A percentile compares a stretch with the other conserved stretches of the same genome.
These are phyloP conservation scores for Stegana nigrithorax DNA, from an alignment of 2,888 invertebrate genomes.

Conservation along the genomic window DNA sequence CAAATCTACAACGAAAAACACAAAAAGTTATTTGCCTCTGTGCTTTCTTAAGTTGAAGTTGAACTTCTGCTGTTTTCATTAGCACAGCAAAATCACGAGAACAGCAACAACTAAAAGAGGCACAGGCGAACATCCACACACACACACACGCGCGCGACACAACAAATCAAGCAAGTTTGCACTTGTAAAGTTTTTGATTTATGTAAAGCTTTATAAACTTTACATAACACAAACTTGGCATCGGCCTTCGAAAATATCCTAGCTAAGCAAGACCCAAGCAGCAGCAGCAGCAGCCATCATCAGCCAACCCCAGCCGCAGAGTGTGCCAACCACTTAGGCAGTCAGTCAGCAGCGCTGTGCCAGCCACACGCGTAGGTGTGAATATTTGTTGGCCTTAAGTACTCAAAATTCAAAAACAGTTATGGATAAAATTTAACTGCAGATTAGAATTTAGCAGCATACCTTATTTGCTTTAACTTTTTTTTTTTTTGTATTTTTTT, in stretches of 20 bases:
- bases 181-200: slow-evolving; percentile 8
- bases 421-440: too few relatives aligned
- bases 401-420: neutral
- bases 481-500: neutral
- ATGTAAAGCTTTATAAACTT: slow-evolving; percentile 17
- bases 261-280: too few relatives aligned
- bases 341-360: too few relatives aligned
- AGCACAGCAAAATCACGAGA: neutral
- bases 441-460: too few relatives aligned
- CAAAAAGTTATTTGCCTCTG: neutral
- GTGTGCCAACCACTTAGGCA: too few relatives aligned
- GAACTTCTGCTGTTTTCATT: neutral
- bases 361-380: neutral
- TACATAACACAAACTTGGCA: slow-evolving; percentile 10
- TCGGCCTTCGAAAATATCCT: too few relatives aligned
- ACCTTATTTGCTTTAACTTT: neutral
- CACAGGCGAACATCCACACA: neutral
- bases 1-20: neutral
- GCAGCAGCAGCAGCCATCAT: too few relatives aligned
- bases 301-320: too few relatives aligned
- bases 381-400: neutral
- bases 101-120: neutral
- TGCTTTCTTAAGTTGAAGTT: neutral
- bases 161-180: neutral
- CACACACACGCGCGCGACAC: neutral